Percentiles rank a stretch among this genome's conserved stretches.
These are phyloP conservation scores for Urocynchramus pylzowi DNA, from an alignment of 2,113 vertebrate species.

Conservation along the genomic window DNA sequence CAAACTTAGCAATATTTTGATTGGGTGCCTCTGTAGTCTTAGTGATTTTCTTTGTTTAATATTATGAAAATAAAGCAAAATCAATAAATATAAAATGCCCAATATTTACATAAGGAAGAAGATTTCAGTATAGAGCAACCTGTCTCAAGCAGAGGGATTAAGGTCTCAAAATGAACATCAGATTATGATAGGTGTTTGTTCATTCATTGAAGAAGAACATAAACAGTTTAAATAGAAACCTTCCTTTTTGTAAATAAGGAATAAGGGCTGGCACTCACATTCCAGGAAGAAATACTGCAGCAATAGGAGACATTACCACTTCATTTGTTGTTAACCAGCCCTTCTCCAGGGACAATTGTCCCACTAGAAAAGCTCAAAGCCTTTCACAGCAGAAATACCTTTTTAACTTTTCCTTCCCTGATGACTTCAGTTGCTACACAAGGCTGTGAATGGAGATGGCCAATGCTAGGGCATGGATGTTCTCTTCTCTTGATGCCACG, in stretches of 20 bases:
- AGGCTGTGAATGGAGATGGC: not conserved
- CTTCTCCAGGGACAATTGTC: not conserved
- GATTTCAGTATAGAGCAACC: not conserved
- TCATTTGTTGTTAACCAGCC: not conserved
- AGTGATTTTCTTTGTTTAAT: not conserved
- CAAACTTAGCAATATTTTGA: not conserved
- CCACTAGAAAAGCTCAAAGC: not conserved
- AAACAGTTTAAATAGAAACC: not conserved
- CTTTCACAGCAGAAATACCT: not conserved
- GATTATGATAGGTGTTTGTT: not conserved
- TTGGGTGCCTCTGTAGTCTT: not conserved
- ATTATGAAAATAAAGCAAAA: not conserved
- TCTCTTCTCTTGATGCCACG: not conserved
- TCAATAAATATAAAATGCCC: not conserved
- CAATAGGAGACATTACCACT: not conserved
- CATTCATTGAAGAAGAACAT: not conserved
- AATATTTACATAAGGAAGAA: not conserved
- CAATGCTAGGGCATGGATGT: not conserved
- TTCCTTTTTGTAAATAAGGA: not conserved
- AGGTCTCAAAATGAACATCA: not conserved
- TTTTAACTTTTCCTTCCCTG: not conserved
- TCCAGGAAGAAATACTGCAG: not conserved
- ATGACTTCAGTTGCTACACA: not conserved
- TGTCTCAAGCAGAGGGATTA: not conserved
- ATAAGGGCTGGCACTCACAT: not conserved